phyloP scores from a whole-genome alignment of 1,140 invertebrate species.

The Telenomus remus region DNA sequence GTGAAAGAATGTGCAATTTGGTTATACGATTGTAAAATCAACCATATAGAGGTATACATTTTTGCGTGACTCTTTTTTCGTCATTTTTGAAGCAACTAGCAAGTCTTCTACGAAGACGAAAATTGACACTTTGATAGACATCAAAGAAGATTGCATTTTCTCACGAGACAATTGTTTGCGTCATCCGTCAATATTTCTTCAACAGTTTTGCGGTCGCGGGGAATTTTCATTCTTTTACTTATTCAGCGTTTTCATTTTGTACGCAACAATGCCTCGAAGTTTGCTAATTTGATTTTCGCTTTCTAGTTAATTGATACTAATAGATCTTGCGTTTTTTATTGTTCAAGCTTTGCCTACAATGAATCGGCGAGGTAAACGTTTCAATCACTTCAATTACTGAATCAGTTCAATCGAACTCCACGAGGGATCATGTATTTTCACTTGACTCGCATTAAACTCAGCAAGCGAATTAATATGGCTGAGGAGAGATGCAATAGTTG shows the following conservation, averaged over 20 bases:
- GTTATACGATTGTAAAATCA: slow-evolving; percentile 17
- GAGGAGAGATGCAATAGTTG: slow-evolving; percentile 17
- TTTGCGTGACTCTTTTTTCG: too few relatives aligned
- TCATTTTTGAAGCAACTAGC: too few relatives aligned
- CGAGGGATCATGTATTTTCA: slow-evolving; percentile 35
- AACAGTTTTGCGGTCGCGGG: too few relatives aligned
- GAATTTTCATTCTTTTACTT: too few relatives aligned
- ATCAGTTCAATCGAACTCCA: background rate
- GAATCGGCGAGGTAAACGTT: too few relatives aligned
- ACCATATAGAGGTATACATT: too few relatives aligned
- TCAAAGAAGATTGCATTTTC: too few relatives aligned
- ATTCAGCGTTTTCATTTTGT: background rate
- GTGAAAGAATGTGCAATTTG: slow-evolving; percentile 54
- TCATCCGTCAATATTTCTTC: too few relatives aligned
- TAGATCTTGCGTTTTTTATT: slow-evolving; percentile 48
- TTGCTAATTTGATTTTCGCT: slow-evolving; percentile 65
- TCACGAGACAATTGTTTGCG: too few relatives aligned
- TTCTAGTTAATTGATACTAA: slow-evolving; percentile 65
- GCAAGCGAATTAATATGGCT: slow-evolving; percentile 32
- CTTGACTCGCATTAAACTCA: slow-evolving; percentile 39
- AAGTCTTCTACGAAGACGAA: too few relatives aligned
- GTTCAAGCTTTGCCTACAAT: background rate
- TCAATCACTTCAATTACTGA: too few relatives aligned
- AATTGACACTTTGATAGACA: too few relatives aligned
- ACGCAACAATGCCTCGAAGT: background rate